Evolutionary conservation across 2,888 invertebrate genomes (phyloP).

Genomic region (Drosophila multiciliata): DNA sequence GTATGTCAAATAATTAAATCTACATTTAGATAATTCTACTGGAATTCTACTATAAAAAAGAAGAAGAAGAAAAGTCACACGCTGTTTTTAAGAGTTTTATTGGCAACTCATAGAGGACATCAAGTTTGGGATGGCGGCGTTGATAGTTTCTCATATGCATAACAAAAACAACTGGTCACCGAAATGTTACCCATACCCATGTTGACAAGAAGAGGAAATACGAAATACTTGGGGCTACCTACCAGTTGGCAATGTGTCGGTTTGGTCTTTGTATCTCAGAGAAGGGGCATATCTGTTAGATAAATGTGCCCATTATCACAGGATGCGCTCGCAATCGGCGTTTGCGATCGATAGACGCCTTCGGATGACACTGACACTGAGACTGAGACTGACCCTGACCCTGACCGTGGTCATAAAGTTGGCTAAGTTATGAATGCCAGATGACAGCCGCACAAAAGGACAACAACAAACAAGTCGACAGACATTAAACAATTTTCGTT

Average conservation of each 20-base stretch:
- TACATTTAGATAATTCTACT: neutral
- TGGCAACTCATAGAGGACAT: constrained; percentile 14
- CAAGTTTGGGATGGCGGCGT: constrained; percentile 18
- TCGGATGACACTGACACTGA: neutral
- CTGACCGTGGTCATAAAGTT: constrained; percentile 71
- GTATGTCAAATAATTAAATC: neutral
- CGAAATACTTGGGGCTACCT: constrained; percentile 46
- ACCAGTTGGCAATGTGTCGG: constrained; percentile 41
- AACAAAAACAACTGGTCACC: constrained; percentile 33
- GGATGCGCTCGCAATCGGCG: constrained; percentile 76
- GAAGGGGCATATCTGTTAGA: constrained; percentile 56
- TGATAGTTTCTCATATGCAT: constrained; percentile 47
- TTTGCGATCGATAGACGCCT: constrained; percentile 70
- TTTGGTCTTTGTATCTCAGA: constrained; percentile 53
- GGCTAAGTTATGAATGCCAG: constrained; percentile 75
- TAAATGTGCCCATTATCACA: constrained; percentile 82
- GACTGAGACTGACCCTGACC: constrained; percentile 4
- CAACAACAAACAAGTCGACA: constrained; percentile 53
- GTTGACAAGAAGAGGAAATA: neutral
- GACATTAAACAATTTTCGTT: constrained; percentile 19
- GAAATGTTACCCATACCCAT: neutral
- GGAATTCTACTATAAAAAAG: neutral
- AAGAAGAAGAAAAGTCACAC: constrained; percentile 12
- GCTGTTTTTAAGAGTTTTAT: constrained; percentile 18
- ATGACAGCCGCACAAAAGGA: constrained; percentile 78